Evolutionary conservation across 2,113 vertebrate species (phyloP), one percentile per base, ranked within the genome.

Genomic region (Vulpes lagopus): DNA sequence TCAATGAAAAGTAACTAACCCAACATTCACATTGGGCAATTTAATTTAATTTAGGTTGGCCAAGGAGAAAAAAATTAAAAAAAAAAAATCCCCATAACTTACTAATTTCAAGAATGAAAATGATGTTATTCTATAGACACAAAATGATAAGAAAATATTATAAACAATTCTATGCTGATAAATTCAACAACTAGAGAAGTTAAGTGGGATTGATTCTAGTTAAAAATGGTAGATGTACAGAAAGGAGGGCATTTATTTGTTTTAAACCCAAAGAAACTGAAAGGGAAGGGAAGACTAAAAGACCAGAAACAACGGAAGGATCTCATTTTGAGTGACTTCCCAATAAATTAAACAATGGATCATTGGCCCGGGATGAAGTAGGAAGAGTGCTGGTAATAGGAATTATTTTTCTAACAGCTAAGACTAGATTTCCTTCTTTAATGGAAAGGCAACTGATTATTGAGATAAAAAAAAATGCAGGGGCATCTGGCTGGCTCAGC

Each of bases 371-470:
- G 19, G 87, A 59, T 81, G 67, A 91, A 67, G 65, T 16, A 55
- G 51, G 49, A 81, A 38, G 11, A 19, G 17, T 11, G 17, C 43
- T 91, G 11, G 25, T 22, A 81, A 51, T 22, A n/a, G 0, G 17
- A 60, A 57, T 90, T 60, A 25, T 69, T 97, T 93, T 95, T 71
- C 59, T 35, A 81, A 60, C 67, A 60, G 12, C 11, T 87, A 57
- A 76, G 38, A 69, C 20, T 65, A 71, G 27, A 62, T 69, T 67
- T 81, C 38, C 19, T 78, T 64, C 38, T 38, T 76, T 74, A 86
- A n/a, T 55, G 20, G 27, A 23, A 76, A 90, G 82, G 16, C n/a
- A 93, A 78, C 6, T 82, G 64, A 89, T 60, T 65, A 35, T 27
- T 78, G 79, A 69, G 43, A 82, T 51, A 27, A 80, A 65, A 30